Base-by-base conservation (phyloP, 2,797 vertebrate genomes). In the Enteromius thamalakanensis region DNA sequence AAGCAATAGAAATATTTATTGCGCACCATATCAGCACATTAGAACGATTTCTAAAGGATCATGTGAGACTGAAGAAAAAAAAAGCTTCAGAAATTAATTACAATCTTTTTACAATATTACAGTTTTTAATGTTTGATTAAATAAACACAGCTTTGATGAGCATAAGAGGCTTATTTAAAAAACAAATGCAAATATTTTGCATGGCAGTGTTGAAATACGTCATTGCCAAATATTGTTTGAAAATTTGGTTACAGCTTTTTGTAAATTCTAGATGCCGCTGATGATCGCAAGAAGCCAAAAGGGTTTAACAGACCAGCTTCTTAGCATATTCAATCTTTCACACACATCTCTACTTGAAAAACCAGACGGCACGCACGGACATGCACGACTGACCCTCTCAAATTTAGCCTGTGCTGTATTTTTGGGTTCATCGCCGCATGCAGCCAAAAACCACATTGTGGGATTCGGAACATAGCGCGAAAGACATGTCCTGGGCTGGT, bases 381-480 rank as follows among this genome's bases (percentile, higher is more conserved):
- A 82, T 76, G 71, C 72, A 76, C 4, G 72, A 8, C 62, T 76
- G 81, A 71, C 55, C 74, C 82, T 70, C 51, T 58, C 51, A 76
- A 69, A 68, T 79, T 49, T 62, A 79, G 51, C 80, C 19, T 55
- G 47, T 7, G 21, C 23, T 76, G 74, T 76, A 68, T 76, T 82
- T 76, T 68, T 55, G 81, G 47, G 62, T 55, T 68, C 34, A 47
- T 58, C 26, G 21, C 74, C 2, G 2, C 26, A 83, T n/a, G n/a
- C 62, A 76, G 72, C 72, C 72, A 76, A 76, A 82, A 82, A 55
- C 11, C 72, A 82, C 81, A 82, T 58, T 67, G 62, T 76, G 64
- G 72, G 37, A 68, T 69, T 47, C 64, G 6, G 49, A 58, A 83
- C 64, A 82, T 45, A 76, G 49, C 1, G 23, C 2, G 2, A 76